phyloP scores from a whole-genome alignment of 2,888 invertebrate species.

The Fabriciana adippe region DNA sequence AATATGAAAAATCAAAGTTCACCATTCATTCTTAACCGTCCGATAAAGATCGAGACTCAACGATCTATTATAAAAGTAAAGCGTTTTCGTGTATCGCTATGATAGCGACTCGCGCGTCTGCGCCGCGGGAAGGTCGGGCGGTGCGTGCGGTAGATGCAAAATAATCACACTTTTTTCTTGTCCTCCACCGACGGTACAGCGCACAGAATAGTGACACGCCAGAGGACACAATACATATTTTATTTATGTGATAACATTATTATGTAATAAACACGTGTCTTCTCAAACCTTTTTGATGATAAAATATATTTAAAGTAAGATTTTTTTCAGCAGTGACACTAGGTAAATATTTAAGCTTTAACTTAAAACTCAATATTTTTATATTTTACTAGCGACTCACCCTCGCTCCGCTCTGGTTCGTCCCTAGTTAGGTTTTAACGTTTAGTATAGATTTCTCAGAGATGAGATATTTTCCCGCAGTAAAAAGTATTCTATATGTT shows the following conservation, averaged over 20 bases:
- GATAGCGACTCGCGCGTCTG: slow-evolving; percentile 1
- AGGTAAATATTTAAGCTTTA: too few species aligned
- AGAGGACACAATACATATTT: not conserved
- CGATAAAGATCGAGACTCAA: not conserved
- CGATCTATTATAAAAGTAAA: not conserved
- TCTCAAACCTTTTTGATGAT: too few species aligned
- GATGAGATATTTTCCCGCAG: too few species aligned
- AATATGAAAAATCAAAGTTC: not conserved
- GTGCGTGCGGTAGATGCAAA: slow-evolving; percentile 11
- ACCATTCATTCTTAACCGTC: not conserved
- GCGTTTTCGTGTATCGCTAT: not conserved
- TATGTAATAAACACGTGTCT: too few species aligned
- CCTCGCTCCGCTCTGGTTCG: too few species aligned
- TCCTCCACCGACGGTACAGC: not conserved
- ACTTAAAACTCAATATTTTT: too few species aligned
- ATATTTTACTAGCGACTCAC: too few species aligned
- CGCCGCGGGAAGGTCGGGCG: not conserved
- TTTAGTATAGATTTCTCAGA: too few species aligned
- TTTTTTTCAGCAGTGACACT: too few species aligned
- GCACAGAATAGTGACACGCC: not conserved
- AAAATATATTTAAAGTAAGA: too few species aligned
- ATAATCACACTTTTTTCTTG: slow-evolving; percentile 11
- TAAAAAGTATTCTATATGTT: too few species aligned
- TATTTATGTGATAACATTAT: not conserved
- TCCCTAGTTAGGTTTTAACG: too few species aligned